Evolutionary conservation across 2,113 vertebrate genomes (phyloP), one percentile per base, ranked within the genome.

Genomic region (Cyprinus carpio): DNA sequence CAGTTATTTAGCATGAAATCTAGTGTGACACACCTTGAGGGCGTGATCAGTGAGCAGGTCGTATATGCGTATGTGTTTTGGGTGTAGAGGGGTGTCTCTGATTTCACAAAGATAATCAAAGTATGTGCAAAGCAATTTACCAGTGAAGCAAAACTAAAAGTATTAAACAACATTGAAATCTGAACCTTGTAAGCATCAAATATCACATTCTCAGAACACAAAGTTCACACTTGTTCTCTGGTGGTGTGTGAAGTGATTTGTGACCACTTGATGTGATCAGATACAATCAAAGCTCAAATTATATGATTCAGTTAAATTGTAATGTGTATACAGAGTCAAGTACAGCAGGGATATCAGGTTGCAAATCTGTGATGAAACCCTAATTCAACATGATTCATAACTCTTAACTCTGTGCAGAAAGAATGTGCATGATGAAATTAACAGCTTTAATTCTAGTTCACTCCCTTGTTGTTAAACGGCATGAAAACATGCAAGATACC

Each of bases 141-240:
- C 27, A n/a, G 49, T 62, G 13, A 67, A 34, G 7, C 16, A 56
- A 20, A 69, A 62, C 34, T 31, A 11, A 46, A 11, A 60, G 62
- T 62, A 31, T 46, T 60, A 60, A 62, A 67, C 23, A 78, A 15
- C 40, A 49, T n/a, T 84, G 34, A 84, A 64, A 12, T 13, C 29
- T 62, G 29, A 79, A 62, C 60, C 37, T 8, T 65, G 15, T 12
- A 67, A 34, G 20, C 27, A 65, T 54, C 3, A 15, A 49, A 34
- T 51, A 65, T 81, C 9, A 40, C 4, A 46, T 40, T 60, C 4
- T 27, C n/a, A 80, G 1, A 31, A 12, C 1, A 56, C 31, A 69
- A 69, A 69, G 18, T 69, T 76, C 58, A 78, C 9, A n/a, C 37
- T 46, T 49, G 37, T 64, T 25, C 37, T 64, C 34, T n/a, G 58